Conservation (phyloP, 2,888 invertebrate species). For the Empis stercorea region DNA sequence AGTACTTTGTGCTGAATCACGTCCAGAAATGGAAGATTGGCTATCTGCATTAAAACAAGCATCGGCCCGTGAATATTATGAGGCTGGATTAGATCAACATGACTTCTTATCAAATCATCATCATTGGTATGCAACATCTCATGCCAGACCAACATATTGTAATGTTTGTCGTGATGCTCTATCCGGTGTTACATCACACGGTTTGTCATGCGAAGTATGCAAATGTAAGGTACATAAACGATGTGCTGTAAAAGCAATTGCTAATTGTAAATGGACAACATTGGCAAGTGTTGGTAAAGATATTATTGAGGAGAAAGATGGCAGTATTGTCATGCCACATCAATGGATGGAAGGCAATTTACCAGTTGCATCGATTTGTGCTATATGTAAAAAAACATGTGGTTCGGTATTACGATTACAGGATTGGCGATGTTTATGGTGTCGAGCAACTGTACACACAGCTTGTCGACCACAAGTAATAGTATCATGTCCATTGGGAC, state of each 20-base stretch:
- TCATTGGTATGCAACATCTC: constrained; percentile 82
- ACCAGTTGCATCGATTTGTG: constrained; percentile 87
- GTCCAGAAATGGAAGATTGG: constrained; percentile 89
- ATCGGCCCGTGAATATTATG: constrained; percentile 34
- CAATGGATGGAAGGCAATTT: constrained; percentile 98
- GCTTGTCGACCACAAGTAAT: constrained; percentile 71
- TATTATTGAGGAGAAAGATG: constrained; percentile 83
- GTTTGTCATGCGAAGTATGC: constrained; percentile 93
- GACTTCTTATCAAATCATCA: constrained; percentile 57
- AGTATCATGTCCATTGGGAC: constrained; percentile 73
- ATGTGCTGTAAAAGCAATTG: constrained; percentile 83
- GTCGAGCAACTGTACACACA: constrained; percentile 82
- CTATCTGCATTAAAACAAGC: constrained; percentile 68
- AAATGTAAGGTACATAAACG: constrained; percentile 95
- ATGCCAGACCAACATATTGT: constrained; percentile 91
- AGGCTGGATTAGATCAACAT: constrained; percentile 47
- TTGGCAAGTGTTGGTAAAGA: constrained; percentile 89
- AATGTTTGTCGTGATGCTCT: constrained; percentile 92
- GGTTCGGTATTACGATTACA: constrained; percentile 88
- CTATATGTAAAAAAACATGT: constrained; percentile 89
- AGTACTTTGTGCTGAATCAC: constrained; percentile 65
- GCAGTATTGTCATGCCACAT: constrained; percentile 88
- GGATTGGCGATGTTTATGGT: constrained; percentile 97
- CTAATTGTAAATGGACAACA: constrained; percentile 97
- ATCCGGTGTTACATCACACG: constrained; percentile 87